Evolutionary conservation across 37 sponge, comb jelly and placozoan genomes (phyloP).

Genomic region (Geodia barretti): DNA sequence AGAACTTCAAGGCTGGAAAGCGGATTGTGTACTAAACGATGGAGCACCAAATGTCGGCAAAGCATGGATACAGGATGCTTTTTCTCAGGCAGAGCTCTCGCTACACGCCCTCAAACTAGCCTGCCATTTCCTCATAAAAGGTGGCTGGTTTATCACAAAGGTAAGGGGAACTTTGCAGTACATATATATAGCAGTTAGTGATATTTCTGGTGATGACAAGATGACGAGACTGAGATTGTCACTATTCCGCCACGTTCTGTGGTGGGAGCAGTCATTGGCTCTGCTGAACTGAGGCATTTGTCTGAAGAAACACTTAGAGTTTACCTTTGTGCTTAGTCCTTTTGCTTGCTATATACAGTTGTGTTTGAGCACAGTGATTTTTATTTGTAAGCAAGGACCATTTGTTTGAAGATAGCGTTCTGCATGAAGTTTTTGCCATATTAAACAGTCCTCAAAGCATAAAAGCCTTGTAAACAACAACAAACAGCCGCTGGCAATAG

Average conservation of each 20-base stretch:
- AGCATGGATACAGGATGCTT: constrained; percentile 98
- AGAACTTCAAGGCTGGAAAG: constrained; percentile 92
- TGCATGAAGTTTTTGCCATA: too few relatives aligned
- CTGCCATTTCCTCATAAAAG: constrained; percentile 79
- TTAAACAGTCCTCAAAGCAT: too few relatives aligned
- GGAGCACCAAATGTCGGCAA: constrained; percentile 98
- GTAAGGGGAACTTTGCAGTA: constrained; percentile 18
- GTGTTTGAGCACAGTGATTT: too few relatives aligned
- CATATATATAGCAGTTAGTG: background rate
- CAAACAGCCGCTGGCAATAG: too few relatives aligned
- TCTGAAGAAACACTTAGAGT: constrained; percentile 15
- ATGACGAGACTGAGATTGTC: background rate
- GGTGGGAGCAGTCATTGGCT: background rate
- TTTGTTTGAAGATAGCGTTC: too few relatives aligned
- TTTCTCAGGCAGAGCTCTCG: constrained; percentile 84
- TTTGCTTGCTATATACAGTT: too few relatives aligned
- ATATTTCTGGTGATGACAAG: background rate
- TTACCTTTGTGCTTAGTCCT: background rate
- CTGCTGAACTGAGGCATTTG: constrained; percentile 28
- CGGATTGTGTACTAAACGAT: constrained; percentile 94
- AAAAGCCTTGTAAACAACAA: too few relatives aligned
- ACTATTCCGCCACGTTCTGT: background rate
- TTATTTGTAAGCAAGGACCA: too few relatives aligned
- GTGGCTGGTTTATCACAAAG: constrained; percentile 97
- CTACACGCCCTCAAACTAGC: constrained; percentile 91